These are phyloP conservation scores for Microplitis deprimator DNA, from an alignment of 2,888 invertebrate genomes.

Conservation along the genomic window DNA sequence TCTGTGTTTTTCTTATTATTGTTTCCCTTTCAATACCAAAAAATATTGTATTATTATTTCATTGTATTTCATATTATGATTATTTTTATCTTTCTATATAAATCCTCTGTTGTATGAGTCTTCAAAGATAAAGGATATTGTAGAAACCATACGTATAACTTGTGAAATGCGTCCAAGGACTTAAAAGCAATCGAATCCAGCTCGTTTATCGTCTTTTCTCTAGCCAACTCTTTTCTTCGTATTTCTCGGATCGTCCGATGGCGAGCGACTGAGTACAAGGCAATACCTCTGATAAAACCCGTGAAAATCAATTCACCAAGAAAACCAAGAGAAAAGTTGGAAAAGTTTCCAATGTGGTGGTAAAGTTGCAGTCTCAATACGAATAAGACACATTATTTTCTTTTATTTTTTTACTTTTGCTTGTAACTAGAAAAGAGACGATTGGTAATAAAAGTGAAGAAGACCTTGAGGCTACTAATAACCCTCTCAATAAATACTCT, in stretches of 20 bases:
- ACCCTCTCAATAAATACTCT: conserved; percentile 48
- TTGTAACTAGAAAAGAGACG: conserved; percentile 40
- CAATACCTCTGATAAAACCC: conserved; percentile 25
- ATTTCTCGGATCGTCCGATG: conserved; percentile 13
- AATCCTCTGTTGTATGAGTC: conserved; percentile 32
- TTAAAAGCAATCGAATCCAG: conserved; percentile 44
- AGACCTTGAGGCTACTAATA: conserved; percentile 50
- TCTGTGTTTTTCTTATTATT: no score
- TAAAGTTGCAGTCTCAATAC: conserved; percentile 31
- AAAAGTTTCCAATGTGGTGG: conserved; percentile 16
- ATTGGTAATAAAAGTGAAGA: conserved; percentile 42
- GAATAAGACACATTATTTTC: conserved; percentile 26
- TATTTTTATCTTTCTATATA: conserved; percentile 10
- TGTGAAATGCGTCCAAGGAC: conserved; percentile 2
- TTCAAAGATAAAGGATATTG: conserved; percentile 33
- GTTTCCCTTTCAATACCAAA: neutral
- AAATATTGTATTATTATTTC: neutral
- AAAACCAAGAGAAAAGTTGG: conserved; percentile 5
- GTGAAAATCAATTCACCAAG: conserved; percentile 31
- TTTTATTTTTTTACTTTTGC: conserved; percentile 34
- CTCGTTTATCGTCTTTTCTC: conserved; percentile 35
- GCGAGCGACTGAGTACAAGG: conserved; percentile 12
- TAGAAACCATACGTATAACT: neutral
- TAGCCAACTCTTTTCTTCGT: conserved; percentile 25
- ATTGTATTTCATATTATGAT: neutral